Base-by-base conservation (phyloP, 2,888 invertebrate genomes). In the Drymonia ruficornis region DNA sequence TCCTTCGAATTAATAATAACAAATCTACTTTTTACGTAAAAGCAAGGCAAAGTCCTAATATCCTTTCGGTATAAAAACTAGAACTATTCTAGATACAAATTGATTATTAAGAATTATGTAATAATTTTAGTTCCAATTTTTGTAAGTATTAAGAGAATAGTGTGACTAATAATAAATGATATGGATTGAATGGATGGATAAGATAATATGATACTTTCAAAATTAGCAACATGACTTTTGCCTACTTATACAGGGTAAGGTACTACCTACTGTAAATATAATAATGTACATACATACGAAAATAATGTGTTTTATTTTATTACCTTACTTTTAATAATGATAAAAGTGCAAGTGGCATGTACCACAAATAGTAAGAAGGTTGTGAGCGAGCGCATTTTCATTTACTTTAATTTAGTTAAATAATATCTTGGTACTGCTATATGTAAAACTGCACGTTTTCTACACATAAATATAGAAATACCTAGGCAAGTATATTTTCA, bases 171-270 rank as follows among this genome's bases (percentile, higher is more conserved):
- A 55, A 50, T 55, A 31, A 66, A 59, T 70, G 70, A 70, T 70
- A 71, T 70, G 70, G 66, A 63, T 69, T 67, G 55, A 55, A 65
- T 59, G 53, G 23, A 58, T 50, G n/a, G n/a, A n/a, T n/a, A n/a
- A n/a, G n/a, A n/a, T n/a, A n/a, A n/a, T 55, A 56, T 28, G 11
- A 46, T 46, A 46, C 29, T 45, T 28, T 4, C 6, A 28, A 45
- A 45, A 11, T 23, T 18, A 55, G 57, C 59, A 52, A 65, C 59
- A 49, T 43, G 6, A 38, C 48, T 52, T 61, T 66, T 62, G 63
- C 60, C 63, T 72, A 71, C 56, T 55, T 63, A 60, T 55, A 72
- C 70, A 72, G 68, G 72, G 70, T 72, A 61, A 67, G 60, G 60
- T 60, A 59, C 57, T 67, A 67, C 45, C 31, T 60, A 56, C 59